Conservation (phyloP, 2,888 invertebrate genomes). For the Calameuta idolon region DNA sequence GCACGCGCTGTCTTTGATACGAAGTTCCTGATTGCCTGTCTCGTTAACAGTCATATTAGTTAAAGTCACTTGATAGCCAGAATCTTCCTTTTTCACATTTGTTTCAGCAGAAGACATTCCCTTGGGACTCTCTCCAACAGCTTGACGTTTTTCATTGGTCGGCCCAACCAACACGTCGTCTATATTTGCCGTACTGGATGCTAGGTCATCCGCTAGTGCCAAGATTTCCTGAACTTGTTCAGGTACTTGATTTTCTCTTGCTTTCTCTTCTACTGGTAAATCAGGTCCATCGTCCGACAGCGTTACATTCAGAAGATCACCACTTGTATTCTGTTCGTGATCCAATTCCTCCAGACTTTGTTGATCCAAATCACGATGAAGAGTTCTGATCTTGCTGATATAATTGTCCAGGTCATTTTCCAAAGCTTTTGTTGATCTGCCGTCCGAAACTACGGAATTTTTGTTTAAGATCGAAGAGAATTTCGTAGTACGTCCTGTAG, state of each 20-base stretch:
- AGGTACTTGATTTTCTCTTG: conserved; percentile 28
- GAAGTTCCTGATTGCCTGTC: conserved; percentile 24
- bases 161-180: background rate
- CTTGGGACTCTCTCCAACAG: background rate
- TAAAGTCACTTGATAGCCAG: conserved; percentile 1
- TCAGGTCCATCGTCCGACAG: conserved; percentile 48
- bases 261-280: conserved; percentile 31
- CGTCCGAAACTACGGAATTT: background rate
- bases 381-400: conserved; percentile 50
- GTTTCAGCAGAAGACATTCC: background rate
- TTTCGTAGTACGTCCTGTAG: conserved; percentile 5
- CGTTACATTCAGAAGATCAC: conserved; percentile 54
- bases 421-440: conserved; percentile 22
- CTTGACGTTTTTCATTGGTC: background rate
- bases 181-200: conserved; percentile 16
- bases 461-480: conserved; percentile 7
- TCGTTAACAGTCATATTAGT: conserved; percentile 29
- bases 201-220: conserved; percentile 44
- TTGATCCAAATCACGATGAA: conserved; percentile 42
- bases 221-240: conserved; percentile 36
- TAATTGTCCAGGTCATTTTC: conserved; percentile 55
- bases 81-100: background rate
- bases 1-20: background rate
- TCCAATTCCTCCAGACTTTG: conserved; percentile 50
- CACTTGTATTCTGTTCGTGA: conserved; percentile 57